Evolutionary conservation across 2,797 vertebrate genomes (phyloP).

Genomic region (Cheirogaleus major): DNA sequence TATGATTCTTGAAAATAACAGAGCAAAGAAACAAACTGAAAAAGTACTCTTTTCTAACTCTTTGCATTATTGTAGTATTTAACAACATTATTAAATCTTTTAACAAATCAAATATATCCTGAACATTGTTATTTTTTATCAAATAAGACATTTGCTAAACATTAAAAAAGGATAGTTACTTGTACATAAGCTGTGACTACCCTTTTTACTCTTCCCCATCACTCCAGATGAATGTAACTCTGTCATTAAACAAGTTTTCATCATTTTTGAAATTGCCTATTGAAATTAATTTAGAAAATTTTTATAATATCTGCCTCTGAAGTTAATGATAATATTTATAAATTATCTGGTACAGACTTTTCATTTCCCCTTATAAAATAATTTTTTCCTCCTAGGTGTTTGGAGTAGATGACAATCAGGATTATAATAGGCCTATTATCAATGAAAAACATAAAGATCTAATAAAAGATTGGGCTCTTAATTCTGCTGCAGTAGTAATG

Average conservation of each 20-base stretch:
- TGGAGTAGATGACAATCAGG: slow-evolving; percentile 94
- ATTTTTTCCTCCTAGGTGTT: slow-evolving; percentile 92
- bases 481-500: slow-evolving; percentile 85
- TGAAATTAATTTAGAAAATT: neutral
- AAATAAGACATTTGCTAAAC: neutral
- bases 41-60: neutral
- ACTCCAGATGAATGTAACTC: neutral
- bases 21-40: neutral
- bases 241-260: neutral
- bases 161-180: neutral
- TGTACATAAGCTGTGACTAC: neutral
- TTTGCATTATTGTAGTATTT: neutral
- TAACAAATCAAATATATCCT: neutral
- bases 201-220: neutral
- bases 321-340: slow-evolving; percentile 77
- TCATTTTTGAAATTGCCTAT: neutral
- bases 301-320: slow-evolving; percentile 49
- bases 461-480: slow-evolving; percentile 91
- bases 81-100: neutral
- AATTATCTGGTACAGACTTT: slow-evolving; percentile 78
- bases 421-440: slow-evolving; percentile 88
- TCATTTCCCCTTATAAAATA: slow-evolving; percentile 83
- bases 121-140: slow-evolving; percentile 1
- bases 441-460: slow-evolving; percentile 88
- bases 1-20: neutral